Evolutionary conservation across 2,888 invertebrate species (phyloP), one percentile per base, ranked within the genome.

Genomic region (Agrotis segetum): DNA sequence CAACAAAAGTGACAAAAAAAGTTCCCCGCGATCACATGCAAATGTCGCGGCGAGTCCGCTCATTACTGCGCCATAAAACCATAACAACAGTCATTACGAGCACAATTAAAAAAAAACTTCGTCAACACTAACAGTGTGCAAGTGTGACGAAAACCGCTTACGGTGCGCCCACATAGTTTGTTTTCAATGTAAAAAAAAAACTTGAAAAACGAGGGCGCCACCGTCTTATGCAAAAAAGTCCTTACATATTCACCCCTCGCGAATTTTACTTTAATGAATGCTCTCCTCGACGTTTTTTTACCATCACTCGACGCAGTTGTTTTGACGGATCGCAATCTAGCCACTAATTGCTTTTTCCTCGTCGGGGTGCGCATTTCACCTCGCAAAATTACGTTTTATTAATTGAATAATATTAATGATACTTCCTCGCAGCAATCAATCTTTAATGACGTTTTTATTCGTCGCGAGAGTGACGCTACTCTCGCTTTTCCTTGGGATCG

Each of bases 331-430:
- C 91, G 96, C 96, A 95, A 96, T 96, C 96, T 95, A 96, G 95
- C 96, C 96, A 95, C 96, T 96, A 96, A 96, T 96, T 96, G 96
- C 96, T 95, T 96, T 96, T 96, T 94, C 95, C 95, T 94, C 93
- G 89, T 92, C 92, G 93, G 95, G 95, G 95, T 94, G 94, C 90
- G 92, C 91, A 91, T 91, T 92, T 92, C 92, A 92, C 93, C 90
- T 93, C 90, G 94, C 92, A 88, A 95, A 95, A 96, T 96, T 95
- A 95, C 94, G 92, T 95, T 96, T 95, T 95, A 96, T 96, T 96
- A 96, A 96, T 96, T 96, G 95, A 96, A 96, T 96, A 96, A 95
- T 96, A 96, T 96, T 96, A 96, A 96, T 96, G 96, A 96, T 94
- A 94, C 95, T 94, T 94, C 92, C 92, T 93, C 90, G 88, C 88